phyloP scores from a whole-genome alignment of 2,797 vertebrate species.

The Pangasius djambal region DNA sequence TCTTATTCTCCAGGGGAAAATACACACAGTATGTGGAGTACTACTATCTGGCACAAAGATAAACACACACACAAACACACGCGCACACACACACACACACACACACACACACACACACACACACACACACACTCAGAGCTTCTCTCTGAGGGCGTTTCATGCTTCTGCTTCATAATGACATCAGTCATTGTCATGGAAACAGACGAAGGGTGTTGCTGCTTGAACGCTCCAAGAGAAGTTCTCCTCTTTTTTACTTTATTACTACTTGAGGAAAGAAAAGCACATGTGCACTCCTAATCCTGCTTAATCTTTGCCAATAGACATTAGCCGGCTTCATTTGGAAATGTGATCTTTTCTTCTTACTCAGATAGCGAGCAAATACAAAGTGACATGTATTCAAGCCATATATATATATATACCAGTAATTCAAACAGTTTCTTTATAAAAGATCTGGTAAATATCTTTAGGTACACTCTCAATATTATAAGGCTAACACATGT shows the following conservation, averaged over 20 bases:
- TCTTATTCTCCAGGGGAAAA: conserved; percentile 23
- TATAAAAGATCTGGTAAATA: neutral
- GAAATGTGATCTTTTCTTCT: neutral
- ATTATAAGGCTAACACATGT: neutral
- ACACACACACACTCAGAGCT: conserved; percentile 43
- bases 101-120: conserved; percentile 31
- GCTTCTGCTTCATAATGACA: conserved; percentile 59
- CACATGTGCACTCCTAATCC: conserved; percentile 41
- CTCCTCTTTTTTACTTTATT: conserved; percentile 54
- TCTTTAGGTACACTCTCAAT: neutral
- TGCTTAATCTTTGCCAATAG: neutral
- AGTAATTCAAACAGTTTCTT: neutral
- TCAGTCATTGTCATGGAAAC: conserved; percentile 75
- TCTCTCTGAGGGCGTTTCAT: conserved; percentile 18
- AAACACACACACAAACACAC: conserved; percentile 38
- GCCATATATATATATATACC: neutral
- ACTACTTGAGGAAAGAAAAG: conserved; percentile 33
- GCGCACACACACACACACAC: conserved; percentile 36
- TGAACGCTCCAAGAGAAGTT: conserved; percentile 56
- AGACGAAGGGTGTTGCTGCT: conserved; percentile 64
- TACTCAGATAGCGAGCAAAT: neutral
- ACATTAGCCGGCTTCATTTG: neutral
- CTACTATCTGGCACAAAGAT: neutral
- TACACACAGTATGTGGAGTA: neutral
- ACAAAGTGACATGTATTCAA: neutral